These are phyloP conservation scores for Trypoxylon attenuatum DNA, from an alignment of 2,888 invertebrate species.

Conservation along the genomic window DNA sequence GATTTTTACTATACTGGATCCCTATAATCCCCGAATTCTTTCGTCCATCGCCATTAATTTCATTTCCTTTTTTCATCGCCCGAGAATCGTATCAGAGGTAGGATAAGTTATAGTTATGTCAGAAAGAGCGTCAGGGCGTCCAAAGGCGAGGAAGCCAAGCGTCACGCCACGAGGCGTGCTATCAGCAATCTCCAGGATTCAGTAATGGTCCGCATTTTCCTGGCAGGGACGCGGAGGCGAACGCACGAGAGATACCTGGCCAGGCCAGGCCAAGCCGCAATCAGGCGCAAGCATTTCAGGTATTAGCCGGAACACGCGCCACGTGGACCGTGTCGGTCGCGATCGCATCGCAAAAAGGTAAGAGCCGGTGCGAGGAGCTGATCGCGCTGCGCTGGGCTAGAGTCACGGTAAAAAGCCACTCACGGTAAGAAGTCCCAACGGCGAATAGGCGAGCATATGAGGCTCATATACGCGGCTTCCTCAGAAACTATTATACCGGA, in stretches of 20 bases:
- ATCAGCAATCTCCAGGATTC: slow-evolving; percentile 26
- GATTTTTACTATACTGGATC: no score
- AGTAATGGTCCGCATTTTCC: slow-evolving; percentile 40
- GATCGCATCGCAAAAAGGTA: slow-evolving; percentile 51
- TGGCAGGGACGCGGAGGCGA: no score
- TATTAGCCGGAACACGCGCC: slow-evolving; percentile 54
- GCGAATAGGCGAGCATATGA: not conserved
- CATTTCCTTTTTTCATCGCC: no score
- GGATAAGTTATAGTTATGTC: no score
- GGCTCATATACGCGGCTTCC: slow-evolving; percentile 25
- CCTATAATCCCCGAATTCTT: no score
- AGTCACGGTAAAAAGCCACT: not conserved
- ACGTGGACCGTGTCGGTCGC: slow-evolving; percentile 57
- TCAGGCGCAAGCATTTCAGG: slow-evolving; percentile 51
- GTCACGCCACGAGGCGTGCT: slow-evolving; percentile 22
- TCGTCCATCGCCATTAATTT: no score
- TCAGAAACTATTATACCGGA: slow-evolving; percentile 54
- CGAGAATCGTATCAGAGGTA: no score
- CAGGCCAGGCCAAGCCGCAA: slow-evolving; percentile 30
- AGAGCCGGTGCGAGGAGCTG: slow-evolving; percentile 22
- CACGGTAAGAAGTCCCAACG: slow-evolving; percentile 26
- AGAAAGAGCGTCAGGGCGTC: no score
- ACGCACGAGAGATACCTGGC: slow-evolving; percentile 7
- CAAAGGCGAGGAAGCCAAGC: not conserved
- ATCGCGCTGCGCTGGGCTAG: not conserved